Conservation (phyloP, 2,113 vertebrate species). For the Oxygymnocypris stewartii region DNA sequence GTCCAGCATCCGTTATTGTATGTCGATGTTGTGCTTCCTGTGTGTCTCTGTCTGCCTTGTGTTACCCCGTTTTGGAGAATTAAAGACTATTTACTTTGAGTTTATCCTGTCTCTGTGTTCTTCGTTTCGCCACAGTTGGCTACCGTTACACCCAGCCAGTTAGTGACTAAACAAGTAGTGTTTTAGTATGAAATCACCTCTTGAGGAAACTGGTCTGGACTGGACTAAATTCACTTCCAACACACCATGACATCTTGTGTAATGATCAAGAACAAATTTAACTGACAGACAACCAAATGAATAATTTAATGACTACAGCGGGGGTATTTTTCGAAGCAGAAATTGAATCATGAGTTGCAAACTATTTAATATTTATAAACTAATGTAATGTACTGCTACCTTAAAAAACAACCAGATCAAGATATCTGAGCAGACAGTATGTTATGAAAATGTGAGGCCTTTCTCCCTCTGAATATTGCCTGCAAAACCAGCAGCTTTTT, state of each 20-base stretch:
- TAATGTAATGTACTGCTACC: background rate
- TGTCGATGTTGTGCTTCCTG: too few relatives aligned
- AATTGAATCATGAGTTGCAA: background rate
- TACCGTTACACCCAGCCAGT: background rate
- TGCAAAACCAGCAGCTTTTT: background rate
- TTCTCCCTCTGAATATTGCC: background rate
- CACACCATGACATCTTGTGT: background rate
- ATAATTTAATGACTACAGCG: background rate
- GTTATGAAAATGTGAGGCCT: background rate
- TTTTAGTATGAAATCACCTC: background rate
- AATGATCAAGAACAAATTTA: too few relatives aligned
- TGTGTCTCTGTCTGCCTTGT: too few relatives aligned
- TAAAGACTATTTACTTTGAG: too few relatives aligned
- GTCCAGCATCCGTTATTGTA: too few relatives aligned
- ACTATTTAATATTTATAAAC: background rate
- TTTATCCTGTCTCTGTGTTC: too few relatives aligned
- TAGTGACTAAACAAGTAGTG: background rate
- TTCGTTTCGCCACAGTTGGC: too few relatives aligned
- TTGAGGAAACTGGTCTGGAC: background rate
- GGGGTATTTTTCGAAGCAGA: background rate
- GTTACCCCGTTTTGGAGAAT: too few relatives aligned
- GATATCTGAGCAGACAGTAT: background rate
- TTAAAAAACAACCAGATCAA: background rate
- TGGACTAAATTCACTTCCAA: background rate
- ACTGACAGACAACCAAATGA: background rate